These are phyloP conservation scores for Xestia rhomboidea DNA, from an alignment of 2,888 invertebrate species.

Conservation along the genomic window DNA sequence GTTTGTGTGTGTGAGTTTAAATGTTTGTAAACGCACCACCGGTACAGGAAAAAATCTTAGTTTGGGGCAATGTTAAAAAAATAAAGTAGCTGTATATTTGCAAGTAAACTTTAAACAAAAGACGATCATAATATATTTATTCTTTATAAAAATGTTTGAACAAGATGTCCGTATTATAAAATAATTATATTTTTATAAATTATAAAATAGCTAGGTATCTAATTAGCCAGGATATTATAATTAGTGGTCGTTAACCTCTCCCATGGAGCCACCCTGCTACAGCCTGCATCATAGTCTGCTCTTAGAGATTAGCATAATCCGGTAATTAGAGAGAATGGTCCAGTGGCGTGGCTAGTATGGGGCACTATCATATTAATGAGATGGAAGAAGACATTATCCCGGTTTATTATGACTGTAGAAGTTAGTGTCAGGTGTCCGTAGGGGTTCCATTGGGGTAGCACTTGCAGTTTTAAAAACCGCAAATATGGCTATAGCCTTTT, in stretches of 20 bases:
- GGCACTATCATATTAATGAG: conserved; percentile 10
- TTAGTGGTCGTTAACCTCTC: not conserved
- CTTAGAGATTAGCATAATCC: conserved; percentile 57
- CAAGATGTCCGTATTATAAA: not conserved
- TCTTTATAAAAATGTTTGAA: not conserved
- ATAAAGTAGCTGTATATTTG: not conserved
- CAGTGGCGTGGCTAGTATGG: not conserved
- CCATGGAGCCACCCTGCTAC: not conserved
- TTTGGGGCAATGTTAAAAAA: not conserved
- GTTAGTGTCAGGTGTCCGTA: not conserved
- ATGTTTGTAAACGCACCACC: not conserved
- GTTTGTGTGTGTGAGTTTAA: not conserved
- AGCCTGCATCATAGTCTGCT: conserved; percentile 22
- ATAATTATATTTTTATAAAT: not conserved
- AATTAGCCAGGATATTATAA: not conserved
- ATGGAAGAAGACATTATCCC: not conserved
- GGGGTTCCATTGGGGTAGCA: not conserved
- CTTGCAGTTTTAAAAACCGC: too few relatives aligned
- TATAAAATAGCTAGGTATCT: not conserved
- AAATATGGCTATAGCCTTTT: not conserved
- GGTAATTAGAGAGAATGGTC: conserved; percentile 46
- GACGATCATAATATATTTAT: not conserved
- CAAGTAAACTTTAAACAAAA: not conserved
- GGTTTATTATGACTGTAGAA: not conserved
- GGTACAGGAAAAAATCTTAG: not conserved